Base-by-base conservation (phyloP, 1,140 invertebrate genomes). In the Contarinia nasturtii region DNA sequence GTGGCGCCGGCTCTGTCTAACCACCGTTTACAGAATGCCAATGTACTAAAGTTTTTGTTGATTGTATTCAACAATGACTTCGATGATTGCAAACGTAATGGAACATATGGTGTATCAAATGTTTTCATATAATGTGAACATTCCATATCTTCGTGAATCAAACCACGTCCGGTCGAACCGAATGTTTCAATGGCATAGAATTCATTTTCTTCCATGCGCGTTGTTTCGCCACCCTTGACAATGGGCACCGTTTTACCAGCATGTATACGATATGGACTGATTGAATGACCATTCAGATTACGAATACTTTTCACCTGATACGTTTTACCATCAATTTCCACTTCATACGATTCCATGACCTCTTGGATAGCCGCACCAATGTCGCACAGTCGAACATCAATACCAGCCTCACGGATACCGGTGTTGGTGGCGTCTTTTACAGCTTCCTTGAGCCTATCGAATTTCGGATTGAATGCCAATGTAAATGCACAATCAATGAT, bases 71-170 rank as follows among this genome's bases (percentile, higher is more conserved):
- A 68, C 8, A 99, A 70, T 48, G 86, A 78, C 64, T 97, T 97
- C 1, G 93, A 96, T 51, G 86, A 89, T 57, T 84, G 79, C 48
- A 94, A 65, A 59, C 87, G 88, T 37, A 96, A 64, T 46, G 90
- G 90, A 38, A 94, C 86, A 67, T 86, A 92, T 49, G 86, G 83
- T 63, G 81, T 79, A 56, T 99, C 93, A 67, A 87, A 98, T 61
- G 95, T 94, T 66, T 98, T 98, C 95, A 98, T 99, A 59, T 99
- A 99, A 70, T 99, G 96, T 27, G 93, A 98, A 51, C 86, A 89
- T 58, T 99, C 95, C 85, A 98, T 93, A 63, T 98, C 96, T 65
- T 98, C 94, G 63, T 97, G 91, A 1, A 99, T 94, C 46, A 88
- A 72, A 12, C 96, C 96, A 52, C 84, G 81, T 3, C 96, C 96